Percentiles rank a stretch among this genome's conserved stretches.
These are phyloP conservation scores for Rhyacophila brunnea DNA, from an alignment of 1,140 invertebrate species.

Conservation along the genomic window DNA sequence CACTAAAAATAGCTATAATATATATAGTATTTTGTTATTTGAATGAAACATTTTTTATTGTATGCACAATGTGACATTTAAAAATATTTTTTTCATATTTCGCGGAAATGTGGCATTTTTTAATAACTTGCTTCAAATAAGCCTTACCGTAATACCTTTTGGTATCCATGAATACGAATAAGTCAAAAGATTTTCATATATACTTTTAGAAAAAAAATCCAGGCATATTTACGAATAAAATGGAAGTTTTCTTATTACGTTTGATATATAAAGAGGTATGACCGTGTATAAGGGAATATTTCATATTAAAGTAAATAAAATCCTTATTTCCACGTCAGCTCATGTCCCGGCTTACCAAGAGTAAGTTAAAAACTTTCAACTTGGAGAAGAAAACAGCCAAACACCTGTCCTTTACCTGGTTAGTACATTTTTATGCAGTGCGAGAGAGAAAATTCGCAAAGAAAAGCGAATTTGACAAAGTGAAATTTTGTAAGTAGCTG, in stretches of 20 bases:
- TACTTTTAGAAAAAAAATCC: too few relatives aligned
- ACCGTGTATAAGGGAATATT: conserved; percentile 12
- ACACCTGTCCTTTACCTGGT: conserved; percentile 1
- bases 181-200: too few relatives aligned
- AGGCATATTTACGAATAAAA: conserved; percentile 7
- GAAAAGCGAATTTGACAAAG: conserved; percentile 20
- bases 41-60: too few relatives aligned
- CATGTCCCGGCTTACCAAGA: conserved; percentile 7
- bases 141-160: too few relatives aligned
- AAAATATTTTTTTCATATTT: too few relatives aligned
- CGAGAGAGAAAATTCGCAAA: conserved; percentile 11
- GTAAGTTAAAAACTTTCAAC: conserved; percentile 11
- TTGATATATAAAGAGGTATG: conserved; percentile 16
- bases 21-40: too few relatives aligned
- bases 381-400: background rate
- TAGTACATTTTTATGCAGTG: background rate
- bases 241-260: conserved; percentile 24
- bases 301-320: conserved; percentile 19
- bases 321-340: conserved; percentile 19
- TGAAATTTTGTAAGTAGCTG: conserved; percentile 18
- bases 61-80: too few relatives aligned
- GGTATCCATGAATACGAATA: too few relatives aligned
- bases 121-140: too few relatives aligned
- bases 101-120: too few relatives aligned
- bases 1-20: too few relatives aligned